Evolutionary conservation across 2,888 invertebrate genomes (phyloP).

Genomic region (Drosophila nr. perissopoda): DNA sequence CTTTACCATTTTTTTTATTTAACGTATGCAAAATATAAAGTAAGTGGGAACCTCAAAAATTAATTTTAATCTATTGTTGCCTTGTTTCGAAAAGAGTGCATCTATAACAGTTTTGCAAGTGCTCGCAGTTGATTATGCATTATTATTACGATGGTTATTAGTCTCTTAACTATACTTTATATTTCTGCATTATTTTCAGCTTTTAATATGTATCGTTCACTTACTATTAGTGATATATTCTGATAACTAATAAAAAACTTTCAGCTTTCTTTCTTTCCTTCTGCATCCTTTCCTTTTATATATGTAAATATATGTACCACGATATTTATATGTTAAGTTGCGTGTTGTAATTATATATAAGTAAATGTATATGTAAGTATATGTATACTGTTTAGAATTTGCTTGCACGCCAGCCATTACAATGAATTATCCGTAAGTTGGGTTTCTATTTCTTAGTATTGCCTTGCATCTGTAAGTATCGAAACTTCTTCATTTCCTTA

Average conservation of each 20-base stretch:
- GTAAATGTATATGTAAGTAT: constrained; percentile 54
- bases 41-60: constrained; percentile 7
- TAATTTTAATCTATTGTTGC: constrained; percentile 26
- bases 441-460: constrained; percentile 56
- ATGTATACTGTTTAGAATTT: constrained; percentile 63
- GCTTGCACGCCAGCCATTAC: constrained; percentile 42
- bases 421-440: constrained; percentile 30
- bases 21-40: constrained; percentile 12
- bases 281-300: constrained; percentile 10
- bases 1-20: constrained; percentile 31
- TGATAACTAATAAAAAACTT: constrained; percentile 69
- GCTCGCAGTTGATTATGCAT: constrained; percentile 59
- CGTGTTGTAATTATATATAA: constrained; percentile 47
- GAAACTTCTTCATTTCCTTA: constrained; percentile 46
- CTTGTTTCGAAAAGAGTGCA: constrained; percentile 56
- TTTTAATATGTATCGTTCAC: constrained; percentile 70
- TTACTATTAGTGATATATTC: constrained; percentile 56
- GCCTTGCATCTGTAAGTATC: constrained; percentile 38
- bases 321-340: constrained; percentile 56
- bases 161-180: constrained; percentile 59
- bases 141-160: constrained; percentile 49
- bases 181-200: constrained; percentile 77
- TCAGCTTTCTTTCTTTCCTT: constrained; percentile 37
- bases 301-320: constrained; percentile 29
- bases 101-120: constrained; percentile 61